Evolutionary conservation across 2,797 vertebrate species (phyloP).

Genomic region (Borostomias antarcticus): DNA sequence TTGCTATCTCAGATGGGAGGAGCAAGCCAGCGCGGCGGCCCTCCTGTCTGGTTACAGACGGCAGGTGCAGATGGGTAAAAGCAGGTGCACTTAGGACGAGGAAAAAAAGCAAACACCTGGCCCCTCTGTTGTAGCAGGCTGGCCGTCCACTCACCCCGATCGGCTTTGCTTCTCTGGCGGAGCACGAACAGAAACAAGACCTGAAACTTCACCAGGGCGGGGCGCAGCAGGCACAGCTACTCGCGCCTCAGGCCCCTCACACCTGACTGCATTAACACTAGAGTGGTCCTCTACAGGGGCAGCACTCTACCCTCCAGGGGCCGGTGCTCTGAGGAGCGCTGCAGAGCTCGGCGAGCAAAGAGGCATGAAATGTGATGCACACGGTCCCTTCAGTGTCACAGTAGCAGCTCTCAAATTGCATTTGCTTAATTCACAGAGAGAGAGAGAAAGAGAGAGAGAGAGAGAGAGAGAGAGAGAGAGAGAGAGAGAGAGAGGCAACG

Average conservation of each 20-base stretch:
- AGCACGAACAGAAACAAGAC: slow-evolving; percentile 67
- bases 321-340: too few species aligned
- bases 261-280: slow-evolving; percentile 58
- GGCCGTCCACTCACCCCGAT: slow-evolving; percentile 65
- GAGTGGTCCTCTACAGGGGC: slow-evolving; percentile 13
- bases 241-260: slow-evolving; percentile 18
- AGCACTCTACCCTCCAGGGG: slow-evolving; percentile 24
- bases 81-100: slow-evolving; percentile 58
- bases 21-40: slow-evolving; percentile 41
- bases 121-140: slow-evolving; percentile 65
- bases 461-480: not conserved
- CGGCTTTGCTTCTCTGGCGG: slow-evolving; percentile 75
- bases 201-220: slow-evolving; percentile 72
- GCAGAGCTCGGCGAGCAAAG: not conserved
- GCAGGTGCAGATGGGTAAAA: slow-evolving; percentile 76
- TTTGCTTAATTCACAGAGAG: not conserved
- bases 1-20: slow-evolving; percentile 39
- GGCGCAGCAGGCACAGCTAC: slow-evolving; percentile 45
- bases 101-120: slow-evolving; percentile 67
- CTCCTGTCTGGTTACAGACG: slow-evolving; percentile 64
- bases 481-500: not conserved
- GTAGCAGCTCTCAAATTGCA: not conserved
- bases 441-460: not conserved
- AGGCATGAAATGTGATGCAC: not conserved
- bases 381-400: not conserved